These are phyloP conservation scores for Melanotaenia nigrans DNA, from an alignment of 2,797 vertebrate genomes.

Conservation along the genomic window DNA sequence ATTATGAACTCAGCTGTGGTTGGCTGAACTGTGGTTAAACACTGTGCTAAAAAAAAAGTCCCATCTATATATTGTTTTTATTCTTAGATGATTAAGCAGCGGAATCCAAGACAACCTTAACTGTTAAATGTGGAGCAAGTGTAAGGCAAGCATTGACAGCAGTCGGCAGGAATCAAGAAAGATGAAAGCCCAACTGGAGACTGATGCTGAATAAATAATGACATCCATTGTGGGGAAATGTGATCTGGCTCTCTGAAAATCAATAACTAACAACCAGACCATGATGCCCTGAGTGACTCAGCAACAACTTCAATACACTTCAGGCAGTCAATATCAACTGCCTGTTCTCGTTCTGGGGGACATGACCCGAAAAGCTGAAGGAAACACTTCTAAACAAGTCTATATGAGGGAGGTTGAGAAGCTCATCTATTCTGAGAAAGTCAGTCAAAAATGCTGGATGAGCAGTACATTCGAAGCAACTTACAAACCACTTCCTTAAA, in stretches of 20 bases:
- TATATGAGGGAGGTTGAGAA: slow-evolving; percentile 31
- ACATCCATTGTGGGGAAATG: slow-evolving; percentile 76
- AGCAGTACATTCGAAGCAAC: slow-evolving; percentile 42
- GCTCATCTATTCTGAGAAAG: slow-evolving; percentile 42
- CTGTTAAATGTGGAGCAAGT: slow-evolving; percentile 60
- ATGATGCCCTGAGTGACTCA: slow-evolving; percentile 75
- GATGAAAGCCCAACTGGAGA: slow-evolving; percentile 70
- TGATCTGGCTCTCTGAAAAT: slow-evolving; percentile 77
- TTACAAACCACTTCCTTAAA: slow-evolving; percentile 33
- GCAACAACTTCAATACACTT: slow-evolving; percentile 74
- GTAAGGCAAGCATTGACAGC: slow-evolving; percentile 49
- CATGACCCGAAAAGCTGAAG: slow-evolving; percentile 45
- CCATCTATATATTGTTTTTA: slow-evolving; percentile 24
- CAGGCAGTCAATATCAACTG: slow-evolving; percentile 64
- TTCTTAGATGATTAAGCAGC: slow-evolving; percentile 7
- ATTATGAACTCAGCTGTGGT: slow-evolving; percentile 14
- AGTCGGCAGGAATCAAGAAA: slow-evolving; percentile 56
- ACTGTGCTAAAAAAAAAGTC: slow-evolving; percentile 1
- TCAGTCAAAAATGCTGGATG: slow-evolving; percentile 45
- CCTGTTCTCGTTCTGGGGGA: slow-evolving; percentile 58
- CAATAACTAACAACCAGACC: slow-evolving; percentile 79
- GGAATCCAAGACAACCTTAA: slow-evolving; percentile 39
- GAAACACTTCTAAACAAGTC: slow-evolving; percentile 42
- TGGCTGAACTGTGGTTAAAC: slow-evolving; percentile 3
- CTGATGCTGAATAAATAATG: slow-evolving; percentile 81